Conservation (phyloP, 2,888 invertebrate species). For the Crossocerus cetratus region DNA sequence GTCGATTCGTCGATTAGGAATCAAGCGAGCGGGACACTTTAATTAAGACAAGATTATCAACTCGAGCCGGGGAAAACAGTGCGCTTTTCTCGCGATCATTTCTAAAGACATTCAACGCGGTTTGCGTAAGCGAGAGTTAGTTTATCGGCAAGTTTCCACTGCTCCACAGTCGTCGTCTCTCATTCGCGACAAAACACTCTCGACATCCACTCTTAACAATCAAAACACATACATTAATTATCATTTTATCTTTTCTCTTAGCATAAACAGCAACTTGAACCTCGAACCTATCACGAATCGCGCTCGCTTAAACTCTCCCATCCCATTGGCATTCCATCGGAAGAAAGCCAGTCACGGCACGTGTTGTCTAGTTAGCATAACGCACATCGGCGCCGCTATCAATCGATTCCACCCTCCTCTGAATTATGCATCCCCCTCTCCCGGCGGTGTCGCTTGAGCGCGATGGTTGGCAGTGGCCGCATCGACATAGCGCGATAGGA, state of each 20-base stretch:
- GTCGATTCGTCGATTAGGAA: slow-evolving; percentile 58
- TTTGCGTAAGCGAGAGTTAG: no score
- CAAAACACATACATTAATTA: no score
- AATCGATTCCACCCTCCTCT: not conserved
- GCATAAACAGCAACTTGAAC: no score
- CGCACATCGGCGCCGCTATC: not conserved
- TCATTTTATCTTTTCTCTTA: no score
- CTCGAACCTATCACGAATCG: no score
- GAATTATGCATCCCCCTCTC: slow-evolving; percentile 12
- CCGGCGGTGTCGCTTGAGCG: not conserved
- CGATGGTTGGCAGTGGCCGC: not conserved
- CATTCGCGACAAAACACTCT: no score
- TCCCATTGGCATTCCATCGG: not conserved
- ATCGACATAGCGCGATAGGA: not conserved
- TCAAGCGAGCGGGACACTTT: slow-evolving; percentile 52
- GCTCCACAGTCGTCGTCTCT: no score
- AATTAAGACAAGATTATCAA: slow-evolving; percentile 55
- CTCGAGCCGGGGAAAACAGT: not conserved
- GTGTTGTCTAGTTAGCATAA: not conserved
- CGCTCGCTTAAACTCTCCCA: no score
- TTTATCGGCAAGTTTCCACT: no score
- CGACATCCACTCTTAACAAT: no score
- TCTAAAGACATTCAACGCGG: no score
- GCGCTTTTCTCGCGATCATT: no score
- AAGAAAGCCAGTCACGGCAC: not conserved